Evolutionary conservation across 1,140 invertebrate species (phyloP), one percentile per base, ranked within the genome.

Genomic region (Manduca sexta): DNA sequence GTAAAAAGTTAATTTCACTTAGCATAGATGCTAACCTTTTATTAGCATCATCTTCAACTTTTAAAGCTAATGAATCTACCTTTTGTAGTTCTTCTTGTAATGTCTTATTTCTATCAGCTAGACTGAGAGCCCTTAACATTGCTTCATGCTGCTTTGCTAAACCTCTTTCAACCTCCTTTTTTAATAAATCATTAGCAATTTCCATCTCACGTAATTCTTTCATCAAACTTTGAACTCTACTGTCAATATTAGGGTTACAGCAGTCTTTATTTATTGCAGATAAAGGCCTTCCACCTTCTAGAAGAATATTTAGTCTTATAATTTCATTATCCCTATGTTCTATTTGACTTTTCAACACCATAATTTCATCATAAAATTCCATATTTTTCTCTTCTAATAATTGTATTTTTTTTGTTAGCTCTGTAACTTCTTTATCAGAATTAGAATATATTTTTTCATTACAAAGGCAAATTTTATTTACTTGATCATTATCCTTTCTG

Each of bases 111-210:
- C 90, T 86, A 60, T 92, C 89, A 13, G 91, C 91, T 56, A 93
- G 85, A 71, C 88, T 87, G 38, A 93, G 73, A 18, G 92, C 91
- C 64, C 91, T 78, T 14, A 89, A 75, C 91, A 92, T 92, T 10
- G 92, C 92, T 71, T 93, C 92, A 73, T 93, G 92, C 71, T 92
- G 91, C 63, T 92, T 92, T 50, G 87, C 84, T 48, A 92, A 61
- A 18, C 67, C 67, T 46, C 39, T 72, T 45, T 89, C 88, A 10
- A 91, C 57, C 69, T 91, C 88, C 40, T 86, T 85, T 61, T 91
- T 89, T 11, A 92, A 67, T 48, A 87, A 68, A 5, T 77, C 69
- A 70, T 90, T 91, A 8, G 74, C 54, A 78, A 74, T 58, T 88
- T 87, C 59, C 35, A 91, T 61, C 31, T 87, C 74, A 45, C 74